Percentiles rank a stretch among this genome's conserved stretches.
phyloP scores from a whole-genome alignment of 92 coral and sea anemone species.

The Desmophyllum pertusum region DNA sequence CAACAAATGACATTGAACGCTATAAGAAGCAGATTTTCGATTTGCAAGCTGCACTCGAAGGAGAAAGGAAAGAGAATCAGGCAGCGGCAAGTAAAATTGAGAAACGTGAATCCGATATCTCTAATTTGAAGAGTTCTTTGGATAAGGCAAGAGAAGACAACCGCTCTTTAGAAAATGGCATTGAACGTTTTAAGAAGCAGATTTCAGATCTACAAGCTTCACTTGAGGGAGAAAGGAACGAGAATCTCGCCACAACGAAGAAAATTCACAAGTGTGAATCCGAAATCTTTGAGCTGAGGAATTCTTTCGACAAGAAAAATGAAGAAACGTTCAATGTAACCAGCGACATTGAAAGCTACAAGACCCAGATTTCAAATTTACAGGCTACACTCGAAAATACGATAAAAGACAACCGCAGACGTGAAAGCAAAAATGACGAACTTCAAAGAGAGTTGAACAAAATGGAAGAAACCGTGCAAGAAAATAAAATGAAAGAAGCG shows the following conservation, averaged over 20 bases:
- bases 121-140: not conserved
- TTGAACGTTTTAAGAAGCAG: conserved; percentile 12
- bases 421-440: conserved; percentile 23
- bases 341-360: not conserved
- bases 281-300: conserved; percentile 43
- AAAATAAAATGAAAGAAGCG: conserved; percentile 20
- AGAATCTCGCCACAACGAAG: conserved; percentile 16
- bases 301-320: conserved; percentile 31
- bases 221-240: conserved; percentile 42
- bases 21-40: no score
- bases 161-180: not conserved
- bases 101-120: conserved; percentile 7
- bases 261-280: conserved; percentile 1
- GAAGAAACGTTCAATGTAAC: not conserved
- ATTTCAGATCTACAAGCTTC: conserved; percentile 39
- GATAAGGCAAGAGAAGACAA: not conserved
- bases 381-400: not conserved
- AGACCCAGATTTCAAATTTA: not conserved
- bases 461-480: conserved; percentile 17
- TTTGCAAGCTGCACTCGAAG: no score
- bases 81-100: not conserved
- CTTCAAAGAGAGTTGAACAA: conserved; percentile 42
- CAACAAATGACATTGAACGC: no score
- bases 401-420: not conserved
- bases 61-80: no score